Evolutionary conservation across 2,113 vertebrate species (phyloP), one percentile per base, ranked within the genome.

Genomic region (Chloropsis hardwickii): DNA sequence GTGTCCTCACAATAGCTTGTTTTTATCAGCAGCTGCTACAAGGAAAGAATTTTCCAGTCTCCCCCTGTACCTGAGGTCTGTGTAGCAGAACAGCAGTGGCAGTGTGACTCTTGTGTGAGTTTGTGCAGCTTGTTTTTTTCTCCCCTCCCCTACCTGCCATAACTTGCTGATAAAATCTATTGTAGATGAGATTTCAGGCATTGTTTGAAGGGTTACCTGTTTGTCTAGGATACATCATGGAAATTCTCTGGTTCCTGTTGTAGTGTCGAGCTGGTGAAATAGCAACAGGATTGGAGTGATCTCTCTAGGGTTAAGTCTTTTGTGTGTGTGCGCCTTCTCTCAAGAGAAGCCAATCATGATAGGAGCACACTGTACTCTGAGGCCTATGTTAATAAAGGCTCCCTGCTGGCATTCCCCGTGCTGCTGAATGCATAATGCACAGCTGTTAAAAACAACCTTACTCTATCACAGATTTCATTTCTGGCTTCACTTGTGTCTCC

Each of bases 341-440:
- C 94, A 90, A 65, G 92, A 94, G 94, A 96, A 54, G 79, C 95
- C 93, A 93, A 54, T 97, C 93, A 54, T 88, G 90, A 60, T 56
- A 64, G 94, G 79, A 96, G 96, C 93, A 40, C 85, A 69, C 90
- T 93, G 93, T 91, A 88, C 94, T 93, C 88, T 27, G 67, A 90
- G 88, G 90, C 72, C 88, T 90, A 15, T 90, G 93, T 96, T 95
- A 96, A 96, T 96, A 88, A 83, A 86, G 85, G 79, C 90, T 90
- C 86, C 95, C 93, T 95, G 90, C 94, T 96, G 96, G 35, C 80
- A 64, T 92, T 88, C 92, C 76, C 82, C 61, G 56, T 92, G 93
- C 94, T 94, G 81, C 71, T 94, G 95, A 94, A 95, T 95, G 88
- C 86, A 84, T 96, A 95, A 96, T 95, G 90, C 90, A 95, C 96